Conservation (phyloP, 2,113 vertebrate species). For the Lophura nycthemera region DNA sequence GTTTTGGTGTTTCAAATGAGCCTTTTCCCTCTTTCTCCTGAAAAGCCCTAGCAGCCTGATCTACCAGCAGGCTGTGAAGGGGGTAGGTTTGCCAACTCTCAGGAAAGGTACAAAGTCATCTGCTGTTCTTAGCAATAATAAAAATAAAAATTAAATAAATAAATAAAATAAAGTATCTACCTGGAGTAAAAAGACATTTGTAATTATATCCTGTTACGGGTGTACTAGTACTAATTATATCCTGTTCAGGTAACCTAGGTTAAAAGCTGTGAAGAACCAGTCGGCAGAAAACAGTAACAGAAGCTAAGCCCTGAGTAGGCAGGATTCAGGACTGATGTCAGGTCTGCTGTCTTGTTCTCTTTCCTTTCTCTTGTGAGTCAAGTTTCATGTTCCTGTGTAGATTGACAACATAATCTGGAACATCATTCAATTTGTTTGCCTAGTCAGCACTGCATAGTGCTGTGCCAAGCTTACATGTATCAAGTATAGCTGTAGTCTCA, state of each 20-base stretch:
- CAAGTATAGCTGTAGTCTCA: background rate
- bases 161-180: background rate
- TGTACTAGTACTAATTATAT: background rate
- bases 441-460: rapidly evolving
- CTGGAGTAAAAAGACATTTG: background rate
- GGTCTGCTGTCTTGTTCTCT: background rate
- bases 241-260: background rate
- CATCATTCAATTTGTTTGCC: background rate
- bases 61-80: background rate
- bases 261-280: background rate
- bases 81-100: background rate
- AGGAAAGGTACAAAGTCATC: background rate
- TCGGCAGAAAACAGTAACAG: background rate
- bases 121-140: background rate
- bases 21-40: background rate
- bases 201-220: background rate
- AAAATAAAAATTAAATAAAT: no score
- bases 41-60: background rate
- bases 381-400: background rate
- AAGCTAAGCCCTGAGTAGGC: background rate
- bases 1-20: background rate
- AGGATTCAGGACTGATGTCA: background rate
- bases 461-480: background rate
- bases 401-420: background rate
- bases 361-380: background rate